These are phyloP conservation scores for Lepidocyrtoides sp. DNA, from an alignment of 2,888 invertebrate species.

Conservation along the genomic window DNA sequence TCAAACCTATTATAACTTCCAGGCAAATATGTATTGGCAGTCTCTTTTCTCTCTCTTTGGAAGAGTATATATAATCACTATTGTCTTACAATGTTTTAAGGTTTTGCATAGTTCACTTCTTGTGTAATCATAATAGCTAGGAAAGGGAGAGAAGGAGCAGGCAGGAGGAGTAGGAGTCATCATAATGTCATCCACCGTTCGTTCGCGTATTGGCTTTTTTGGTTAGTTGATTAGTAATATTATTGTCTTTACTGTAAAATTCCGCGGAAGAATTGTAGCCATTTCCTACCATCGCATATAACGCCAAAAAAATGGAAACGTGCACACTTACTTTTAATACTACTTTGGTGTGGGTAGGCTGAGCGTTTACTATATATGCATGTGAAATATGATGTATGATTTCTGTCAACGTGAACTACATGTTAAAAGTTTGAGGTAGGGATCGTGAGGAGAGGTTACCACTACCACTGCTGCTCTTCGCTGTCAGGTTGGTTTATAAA, in stretches of 20 bases:
- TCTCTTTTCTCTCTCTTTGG: neutral
- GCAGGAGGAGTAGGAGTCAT: conserved; percentile 26
- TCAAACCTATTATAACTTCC: neutral
- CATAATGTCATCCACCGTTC: conserved; percentile 9
- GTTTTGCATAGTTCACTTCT: conserved; percentile 43
- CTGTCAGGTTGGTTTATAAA: conserved; percentile 25
- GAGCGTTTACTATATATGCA: neutral
- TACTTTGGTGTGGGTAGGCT: neutral
- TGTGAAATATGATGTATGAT: conserved; percentile 73
- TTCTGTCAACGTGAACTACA: conserved; percentile 70
- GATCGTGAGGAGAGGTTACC: conserved; percentile 64
- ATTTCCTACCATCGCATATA: conserved; percentile 2
- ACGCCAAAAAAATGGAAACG: neutral
- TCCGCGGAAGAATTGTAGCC: conserved; percentile 58
- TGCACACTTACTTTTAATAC: too few relatives aligned
- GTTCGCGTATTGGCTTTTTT: neutral
- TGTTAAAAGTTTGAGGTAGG: conserved; percentile 64
- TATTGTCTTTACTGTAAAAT: conserved; percentile 71
- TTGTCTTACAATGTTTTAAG: conserved; percentile 46
- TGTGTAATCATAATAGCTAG: conserved; percentile 10
- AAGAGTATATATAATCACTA: neutral
- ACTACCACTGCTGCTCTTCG: conserved; percentile 33
- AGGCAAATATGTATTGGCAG: conserved; percentile 1
- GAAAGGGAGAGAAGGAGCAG: neutral
- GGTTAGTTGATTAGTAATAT: conserved; percentile 55